A percentile compares a stretch with the other conserved stretches of the same genome.
phyloP scores from a whole-genome alignment of 1,140 invertebrate genomes.

The Cheumatopsyche charites region DNA sequence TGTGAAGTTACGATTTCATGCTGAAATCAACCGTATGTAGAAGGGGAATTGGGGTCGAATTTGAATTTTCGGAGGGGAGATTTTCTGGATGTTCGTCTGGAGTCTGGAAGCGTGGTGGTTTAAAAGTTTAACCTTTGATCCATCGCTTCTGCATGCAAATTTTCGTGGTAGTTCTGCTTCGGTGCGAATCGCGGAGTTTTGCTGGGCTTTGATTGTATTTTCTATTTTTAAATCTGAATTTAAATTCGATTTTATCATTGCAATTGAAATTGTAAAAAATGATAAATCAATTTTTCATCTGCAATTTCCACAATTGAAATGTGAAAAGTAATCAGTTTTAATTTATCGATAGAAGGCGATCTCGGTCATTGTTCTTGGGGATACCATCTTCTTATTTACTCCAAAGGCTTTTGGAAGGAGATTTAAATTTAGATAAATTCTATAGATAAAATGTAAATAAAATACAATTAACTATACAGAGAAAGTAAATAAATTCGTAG shows the following conservation, averaged over 20 bases:
- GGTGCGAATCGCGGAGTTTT: neutral
- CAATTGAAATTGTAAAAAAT: neutral
- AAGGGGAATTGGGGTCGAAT: too few species aligned
- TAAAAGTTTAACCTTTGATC: conserved; percentile 47
- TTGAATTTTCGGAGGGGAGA: too few species aligned
- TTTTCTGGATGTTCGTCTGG: too few species aligned
- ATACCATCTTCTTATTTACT: too few species aligned
- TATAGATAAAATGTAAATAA: too few species aligned
- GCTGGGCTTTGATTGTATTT: neutral
- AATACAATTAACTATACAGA: neutral
- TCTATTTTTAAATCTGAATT: neutral
- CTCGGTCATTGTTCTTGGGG: too few species aligned
- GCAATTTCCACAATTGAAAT: neutral
- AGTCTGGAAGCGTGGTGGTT: neutral
- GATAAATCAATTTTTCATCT: neutral
- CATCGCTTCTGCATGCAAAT: conserved; percentile 48
- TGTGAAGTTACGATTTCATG: too few species aligned
- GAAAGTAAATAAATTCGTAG: conserved; percentile 9
- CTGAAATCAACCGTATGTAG: neutral
- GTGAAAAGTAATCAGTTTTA: too few species aligned
- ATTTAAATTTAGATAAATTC: too few species aligned
- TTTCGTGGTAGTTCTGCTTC: conserved; percentile 39
- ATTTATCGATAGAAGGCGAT: too few species aligned
- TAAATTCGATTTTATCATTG: neutral
- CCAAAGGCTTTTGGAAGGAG: too few species aligned